A percentile compares a stretch with the other conserved stretches of the same genome.
Evolutionary conservation across 2,113 vertebrate genomes (phyloP).

Genomic region (Halcyon senegalensis): DNA sequence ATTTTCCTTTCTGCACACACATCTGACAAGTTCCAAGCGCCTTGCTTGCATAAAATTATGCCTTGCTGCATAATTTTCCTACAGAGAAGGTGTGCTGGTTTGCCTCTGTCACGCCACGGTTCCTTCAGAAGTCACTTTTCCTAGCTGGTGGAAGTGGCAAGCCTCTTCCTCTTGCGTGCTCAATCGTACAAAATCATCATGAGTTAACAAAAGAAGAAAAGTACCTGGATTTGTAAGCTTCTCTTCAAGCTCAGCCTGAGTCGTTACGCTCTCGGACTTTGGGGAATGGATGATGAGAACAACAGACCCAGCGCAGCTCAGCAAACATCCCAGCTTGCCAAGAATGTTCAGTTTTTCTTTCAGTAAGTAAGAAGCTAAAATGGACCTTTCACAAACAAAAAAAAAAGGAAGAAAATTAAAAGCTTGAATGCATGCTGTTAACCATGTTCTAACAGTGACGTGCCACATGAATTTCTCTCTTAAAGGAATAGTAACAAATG

Average conservation of each 20-base stretch:
- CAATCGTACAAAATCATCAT: background rate
- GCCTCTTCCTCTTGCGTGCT: accelerated
- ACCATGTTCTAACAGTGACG: background rate
- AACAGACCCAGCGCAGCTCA: slow-evolving; percentile 92
- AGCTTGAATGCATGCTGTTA: background rate
- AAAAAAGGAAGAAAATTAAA: slow-evolving; percentile 8
- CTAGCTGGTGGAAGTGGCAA: background rate
- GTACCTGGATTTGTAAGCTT: slow-evolving; percentile 92
- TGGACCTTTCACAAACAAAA: slow-evolving; percentile 79
- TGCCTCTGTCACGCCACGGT: background rate
- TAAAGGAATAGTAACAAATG: background rate
- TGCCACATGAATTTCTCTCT: background rate
- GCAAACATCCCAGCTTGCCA: slow-evolving; percentile 91
- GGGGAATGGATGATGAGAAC: slow-evolving; percentile 95
- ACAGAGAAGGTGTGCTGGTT: background rate
- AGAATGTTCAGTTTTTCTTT: slow-evolving; percentile 91
- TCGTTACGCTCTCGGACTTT: slow-evolving; percentile 85
- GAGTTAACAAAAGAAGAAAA: background rate
- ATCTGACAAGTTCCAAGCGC: background rate
- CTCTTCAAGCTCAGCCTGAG: slow-evolving; percentile 88
- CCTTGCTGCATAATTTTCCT: background rate
- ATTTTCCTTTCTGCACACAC: background rate
- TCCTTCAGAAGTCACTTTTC: background rate
- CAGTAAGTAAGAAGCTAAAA: slow-evolving; percentile 91
- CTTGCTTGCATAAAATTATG: too few relatives aligned